Conservation (phyloP, 2,113 vertebrate genomes). For the Calyptomena viridis region DNA sequence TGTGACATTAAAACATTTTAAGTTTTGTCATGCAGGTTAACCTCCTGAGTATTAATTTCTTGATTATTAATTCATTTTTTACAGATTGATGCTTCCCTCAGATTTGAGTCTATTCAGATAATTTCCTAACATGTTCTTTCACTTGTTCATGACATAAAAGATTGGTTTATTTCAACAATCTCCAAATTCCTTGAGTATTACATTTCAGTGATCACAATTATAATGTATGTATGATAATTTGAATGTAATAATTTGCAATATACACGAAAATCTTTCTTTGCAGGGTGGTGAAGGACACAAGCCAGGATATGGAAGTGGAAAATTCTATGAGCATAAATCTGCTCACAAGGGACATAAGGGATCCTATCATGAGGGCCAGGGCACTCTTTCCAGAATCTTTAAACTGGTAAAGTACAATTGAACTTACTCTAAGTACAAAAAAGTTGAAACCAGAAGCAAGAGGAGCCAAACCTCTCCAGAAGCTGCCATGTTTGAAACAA, state of each 20-base stretch:
- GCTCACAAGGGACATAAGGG: constrained; percentile 88
- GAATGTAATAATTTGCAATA: not conserved
- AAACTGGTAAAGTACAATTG: constrained; percentile 87
- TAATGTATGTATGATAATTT: not conserved
- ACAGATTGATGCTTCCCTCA: constrained; percentile 4
- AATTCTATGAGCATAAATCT: constrained; percentile 77
- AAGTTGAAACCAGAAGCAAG: not conserved
- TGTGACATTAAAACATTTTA: not conserved
- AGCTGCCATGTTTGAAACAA: not conserved
- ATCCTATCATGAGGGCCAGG: constrained; percentile 86
- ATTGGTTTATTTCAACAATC: not conserved
- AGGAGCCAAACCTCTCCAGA: not conserved
- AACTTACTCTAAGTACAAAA: not conserved
- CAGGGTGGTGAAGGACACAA: constrained; percentile 83
- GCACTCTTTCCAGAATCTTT: constrained; percentile 95
- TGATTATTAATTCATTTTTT: not conserved
- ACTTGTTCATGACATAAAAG: not conserved
- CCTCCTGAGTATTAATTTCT: not conserved
- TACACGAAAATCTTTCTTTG: constrained; percentile 49
- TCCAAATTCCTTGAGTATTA: not conserved
- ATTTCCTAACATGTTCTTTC: not conserved
- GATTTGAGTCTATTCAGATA: not conserved
- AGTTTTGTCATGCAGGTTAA: not conserved
- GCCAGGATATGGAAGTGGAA: constrained; percentile 76
- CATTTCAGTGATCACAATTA: not conserved